Base-by-base conservation (phyloP, 2,113 vertebrate genomes). In the Cavia aperea region DNA sequence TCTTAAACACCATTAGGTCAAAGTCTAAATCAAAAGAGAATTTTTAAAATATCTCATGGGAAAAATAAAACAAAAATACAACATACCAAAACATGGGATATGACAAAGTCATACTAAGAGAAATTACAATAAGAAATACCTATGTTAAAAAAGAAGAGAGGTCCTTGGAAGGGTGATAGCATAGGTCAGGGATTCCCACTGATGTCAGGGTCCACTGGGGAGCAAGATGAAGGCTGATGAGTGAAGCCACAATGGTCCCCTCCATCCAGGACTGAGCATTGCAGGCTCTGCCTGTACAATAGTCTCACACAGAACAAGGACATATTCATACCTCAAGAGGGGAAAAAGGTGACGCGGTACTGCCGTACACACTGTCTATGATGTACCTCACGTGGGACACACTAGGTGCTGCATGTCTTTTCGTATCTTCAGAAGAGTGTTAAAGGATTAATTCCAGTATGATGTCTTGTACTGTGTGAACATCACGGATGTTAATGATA, bases 351-450 rank as follows among this genome's bases (percentile, higher is more conserved):
- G 8, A 98, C 98, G 3, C 99, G 99, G 99, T 99, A 99, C 97
- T 98, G 98, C 98, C 99, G 99, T 7, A 99, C 99, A 3, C 99
- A 99, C 99, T 0, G 99, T 99, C 46, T 99, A 99, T 54, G 99
- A 99, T 21, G 99, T 99, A 2, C 99, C 99, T 10, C 99, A 99
- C 97, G 99, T 99, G 99, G 99, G 99, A 46, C 99, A 99, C 6
- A 99, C 99, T 97, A 99, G 99, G 95, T 99, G 99, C 33, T 99
- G 99, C 96, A 99, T 99, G 92, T 99, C 99, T 19, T 99, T 99
- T 26, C 99, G 99, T 94, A 99, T 99, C 87, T 97, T 99, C 88
- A 97, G 99, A 82, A 97, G 99, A 94, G 97, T 98, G 62, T 95
- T 99, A 96, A 98, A 94, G 93, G 98, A 99, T 95, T 99, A 99